Evolutionary conservation across 1,140 invertebrate species (phyloP).

Genomic region (Drosophila pseudoananassae): DNA sequence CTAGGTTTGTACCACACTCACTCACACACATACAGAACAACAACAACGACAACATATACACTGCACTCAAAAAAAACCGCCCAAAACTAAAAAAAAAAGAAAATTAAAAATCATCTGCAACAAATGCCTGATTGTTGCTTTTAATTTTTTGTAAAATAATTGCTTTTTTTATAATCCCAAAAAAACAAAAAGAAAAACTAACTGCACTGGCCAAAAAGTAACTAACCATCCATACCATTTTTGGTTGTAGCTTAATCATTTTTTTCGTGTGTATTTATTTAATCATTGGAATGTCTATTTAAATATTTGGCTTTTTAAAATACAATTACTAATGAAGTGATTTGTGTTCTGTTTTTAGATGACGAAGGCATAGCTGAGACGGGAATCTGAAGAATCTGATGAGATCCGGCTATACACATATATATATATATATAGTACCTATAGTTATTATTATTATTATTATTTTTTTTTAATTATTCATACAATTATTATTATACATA

Average conservation of each 20-base stretch:
- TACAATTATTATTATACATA: conserved; percentile 14
- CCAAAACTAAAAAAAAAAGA: conserved; percentile 1
- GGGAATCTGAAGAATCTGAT: conserved; percentile 89
- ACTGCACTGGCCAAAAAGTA: conserved; percentile 34
- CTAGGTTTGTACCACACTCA: conserved; percentile 80
- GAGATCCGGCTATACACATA: conserved; percentile 20
- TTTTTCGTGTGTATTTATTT: background rate
- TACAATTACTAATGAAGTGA: background rate
- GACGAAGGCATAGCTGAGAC: conserved; percentile 97
- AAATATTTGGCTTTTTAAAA: background rate
- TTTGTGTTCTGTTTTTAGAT: conserved; percentile 86
- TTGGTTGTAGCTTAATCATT: conserved; percentile 21
- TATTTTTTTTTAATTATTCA: conserved; percentile 5
- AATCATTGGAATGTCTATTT: background rate
- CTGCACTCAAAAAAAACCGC: conserved; percentile 17
- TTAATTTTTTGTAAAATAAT: conserved; percentile 8
- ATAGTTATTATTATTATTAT: conserved; percentile 30
- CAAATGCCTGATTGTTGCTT: conserved; percentile 30
- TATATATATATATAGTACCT: conserved; percentile 40
- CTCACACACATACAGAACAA: conserved; percentile 31
- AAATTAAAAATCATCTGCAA: conserved; percentile 6
- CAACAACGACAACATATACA: conserved; percentile 34
- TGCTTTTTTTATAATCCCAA: conserved; percentile 21
- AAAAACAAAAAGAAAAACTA: conserved; percentile 20
- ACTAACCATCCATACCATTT: conserved; percentile 18